A percentile compares a stretch with the other conserved stretches of the same genome.
These are phyloP conservation scores for Minunthozetes semirufus DNA, from an alignment of 2,888 invertebrate species.

Conservation along the genomic window DNA sequence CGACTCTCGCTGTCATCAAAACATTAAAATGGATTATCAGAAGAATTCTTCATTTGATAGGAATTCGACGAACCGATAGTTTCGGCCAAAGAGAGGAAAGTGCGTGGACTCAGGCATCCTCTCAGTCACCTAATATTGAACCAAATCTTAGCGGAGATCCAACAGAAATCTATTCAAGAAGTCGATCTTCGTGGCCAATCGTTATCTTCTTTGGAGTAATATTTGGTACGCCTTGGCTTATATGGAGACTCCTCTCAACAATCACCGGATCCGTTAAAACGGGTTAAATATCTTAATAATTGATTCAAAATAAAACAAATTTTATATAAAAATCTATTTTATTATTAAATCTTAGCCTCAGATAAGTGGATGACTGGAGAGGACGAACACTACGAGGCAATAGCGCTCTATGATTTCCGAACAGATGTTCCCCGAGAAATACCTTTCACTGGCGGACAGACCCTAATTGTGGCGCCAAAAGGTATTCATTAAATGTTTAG, in stretches of 20 bases:
- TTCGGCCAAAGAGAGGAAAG: background rate
- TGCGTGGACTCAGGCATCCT: background rate
- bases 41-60: constrained; percentile 63
- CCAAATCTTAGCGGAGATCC: background rate
- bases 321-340: no score
- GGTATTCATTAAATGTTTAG: background rate
- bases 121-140: background rate
- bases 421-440: constrained; percentile 65
- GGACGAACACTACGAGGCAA: constrained; percentile 52
- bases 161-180: background rate
- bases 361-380: constrained; percentile 52
- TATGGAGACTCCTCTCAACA: constrained; percentile 67
- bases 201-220: constrained; percentile 80
- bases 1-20: constrained; percentile 73
- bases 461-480: constrained; percentile 69
- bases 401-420: constrained; percentile 64
- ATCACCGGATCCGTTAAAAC: constrained; percentile 45
- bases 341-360: constrained; percentile 16
- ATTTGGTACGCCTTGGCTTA: constrained; percentile 82
- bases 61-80: constrained; percentile 48
- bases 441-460: constrained; percentile 66
- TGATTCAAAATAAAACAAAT: no score
- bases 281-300: constrained; percentile 35
- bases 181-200: constrained; percentile 70
- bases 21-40: constrained; percentile 71